Conservation (phyloP, 92 coral and sea anemone genomes). For the Palythoa grandis region DNA sequence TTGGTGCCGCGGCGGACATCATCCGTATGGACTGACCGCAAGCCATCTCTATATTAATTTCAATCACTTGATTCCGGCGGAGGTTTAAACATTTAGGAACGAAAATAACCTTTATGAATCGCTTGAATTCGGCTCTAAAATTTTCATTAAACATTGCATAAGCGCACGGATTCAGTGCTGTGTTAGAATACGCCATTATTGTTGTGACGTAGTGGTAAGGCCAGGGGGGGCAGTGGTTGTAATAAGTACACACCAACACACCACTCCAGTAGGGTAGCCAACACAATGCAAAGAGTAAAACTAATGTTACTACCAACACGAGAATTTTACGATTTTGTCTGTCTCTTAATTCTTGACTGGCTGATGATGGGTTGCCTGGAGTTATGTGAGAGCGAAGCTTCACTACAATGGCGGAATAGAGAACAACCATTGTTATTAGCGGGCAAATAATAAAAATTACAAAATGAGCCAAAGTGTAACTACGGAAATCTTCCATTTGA, state of each 20-base stretch:
- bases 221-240: conserved; percentile 4
- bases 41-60: conserved; percentile 27
- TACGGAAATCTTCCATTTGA: conserved; percentile 13
- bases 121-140: conserved; percentile 31
- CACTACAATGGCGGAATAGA: conserved; percentile 26
- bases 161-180: conserved; percentile 37
- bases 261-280: conserved; percentile 35
- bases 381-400: conserved; percentile 22
- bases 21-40: background rate
- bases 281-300: conserved; percentile 11
- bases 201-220: conserved; percentile 9
- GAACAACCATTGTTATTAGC: background rate
- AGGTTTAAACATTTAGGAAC: conserved; percentile 1
- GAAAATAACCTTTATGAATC: background rate
- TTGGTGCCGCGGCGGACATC: conserved; percentile 22
- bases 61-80: conserved; percentile 14
- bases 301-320: conserved; percentile 20
- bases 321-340: conserved; percentile 30
- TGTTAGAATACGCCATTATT: conserved; percentile 24
- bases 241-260: conserved; percentile 1
- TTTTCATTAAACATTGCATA: conserved; percentile 37
- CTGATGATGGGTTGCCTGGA: conserved; percentile 39
- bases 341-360: conserved; percentile 17
- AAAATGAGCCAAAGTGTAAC: conserved; percentile 23
- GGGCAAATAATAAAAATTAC: conserved; percentile 1